Conservation (phyloP, 1,140 invertebrate genomes). For the Drosophila athabasca region DNA sequence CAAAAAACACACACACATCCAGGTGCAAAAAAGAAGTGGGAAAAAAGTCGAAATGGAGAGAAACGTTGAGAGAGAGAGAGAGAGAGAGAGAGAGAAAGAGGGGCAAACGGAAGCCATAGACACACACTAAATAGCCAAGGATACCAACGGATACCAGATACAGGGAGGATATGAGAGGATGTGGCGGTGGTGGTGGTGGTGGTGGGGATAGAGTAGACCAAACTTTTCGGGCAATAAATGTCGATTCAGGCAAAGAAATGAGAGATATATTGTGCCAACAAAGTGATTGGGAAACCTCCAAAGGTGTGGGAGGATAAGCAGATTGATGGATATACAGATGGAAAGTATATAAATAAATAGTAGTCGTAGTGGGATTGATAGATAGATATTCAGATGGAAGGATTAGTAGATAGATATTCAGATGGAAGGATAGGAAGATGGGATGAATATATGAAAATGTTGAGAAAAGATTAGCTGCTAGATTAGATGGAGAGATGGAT, state of each 20-base stretch:
- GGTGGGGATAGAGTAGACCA: slow-evolving; percentile 37
- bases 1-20: slow-evolving; percentile 38
- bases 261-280: neutral
- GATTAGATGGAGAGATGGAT: too few relatives aligned
- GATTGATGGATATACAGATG: slow-evolving; percentile 40
- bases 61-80: slow-evolving; percentile 3
- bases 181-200: neutral
- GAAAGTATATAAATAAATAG: slow-evolving; percentile 1
- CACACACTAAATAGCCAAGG: slow-evolving; percentile 70
- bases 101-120: slow-evolving; percentile 28
- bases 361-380: slow-evolving; percentile 16
- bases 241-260: slow-evolving; percentile 56
- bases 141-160: slow-evolving; percentile 31
- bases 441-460: neutral
- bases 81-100: neutral
- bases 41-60: too few relatives aligned
- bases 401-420: slow-evolving; percentile 22
- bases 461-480: too few relatives aligned
- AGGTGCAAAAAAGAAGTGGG: slow-evolving; percentile 24
- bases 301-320: slow-evolving; percentile 22
- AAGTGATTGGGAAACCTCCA: slow-evolving; percentile 15
- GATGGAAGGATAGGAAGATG: slow-evolving; percentile 16
- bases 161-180: slow-evolving; percentile 30
- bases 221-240: slow-evolving; percentile 78
- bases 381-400: slow-evolving; percentile 22